Percentiles rank a stretch among this genome's conserved stretches.
These are phyloP conservation scores for Busseola fusca DNA, from an alignment of 2,888 invertebrate species.

Conservation along the genomic window DNA sequence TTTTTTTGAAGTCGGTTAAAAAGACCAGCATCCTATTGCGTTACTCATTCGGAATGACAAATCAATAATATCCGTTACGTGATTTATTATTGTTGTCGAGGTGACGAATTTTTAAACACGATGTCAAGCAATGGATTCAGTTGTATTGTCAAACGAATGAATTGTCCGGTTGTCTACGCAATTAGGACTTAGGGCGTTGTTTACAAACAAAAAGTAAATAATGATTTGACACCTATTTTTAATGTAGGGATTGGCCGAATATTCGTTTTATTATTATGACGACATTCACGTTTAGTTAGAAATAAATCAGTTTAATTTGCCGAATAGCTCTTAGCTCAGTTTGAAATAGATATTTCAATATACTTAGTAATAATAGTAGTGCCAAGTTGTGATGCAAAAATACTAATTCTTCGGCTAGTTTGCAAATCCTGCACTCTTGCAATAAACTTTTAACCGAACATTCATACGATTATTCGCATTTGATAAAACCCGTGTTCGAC, in stretches of 20 bases:
- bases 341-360: not conserved
- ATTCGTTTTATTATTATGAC: not conserved
- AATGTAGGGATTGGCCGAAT: not conserved
- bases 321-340: not conserved
- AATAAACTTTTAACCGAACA: not conserved
- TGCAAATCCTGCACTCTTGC: too few species aligned
- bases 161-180: not conserved
- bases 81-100: slow-evolving; percentile 15
- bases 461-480: not conserved
- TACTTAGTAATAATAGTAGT: too few species aligned
- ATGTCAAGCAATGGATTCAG: not conserved
- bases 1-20: not conserved
- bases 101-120: not conserved
- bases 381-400: too few species aligned
- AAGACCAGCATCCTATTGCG: not conserved
- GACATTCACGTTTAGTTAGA: not conserved
- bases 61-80: slow-evolving; percentile 1
- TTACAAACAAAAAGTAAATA: slow-evolving; percentile 1
- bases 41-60: not conserved
- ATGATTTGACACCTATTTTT: not conserved
- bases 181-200: not conserved
- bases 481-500: not conserved
- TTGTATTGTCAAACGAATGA: slow-evolving; percentile 7
- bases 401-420: too few species aligned
- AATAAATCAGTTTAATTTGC: slow-evolving; percentile 1